Conservation (phyloP, 2,797 vertebrate species). For the Cottoperca gobio region DNA sequence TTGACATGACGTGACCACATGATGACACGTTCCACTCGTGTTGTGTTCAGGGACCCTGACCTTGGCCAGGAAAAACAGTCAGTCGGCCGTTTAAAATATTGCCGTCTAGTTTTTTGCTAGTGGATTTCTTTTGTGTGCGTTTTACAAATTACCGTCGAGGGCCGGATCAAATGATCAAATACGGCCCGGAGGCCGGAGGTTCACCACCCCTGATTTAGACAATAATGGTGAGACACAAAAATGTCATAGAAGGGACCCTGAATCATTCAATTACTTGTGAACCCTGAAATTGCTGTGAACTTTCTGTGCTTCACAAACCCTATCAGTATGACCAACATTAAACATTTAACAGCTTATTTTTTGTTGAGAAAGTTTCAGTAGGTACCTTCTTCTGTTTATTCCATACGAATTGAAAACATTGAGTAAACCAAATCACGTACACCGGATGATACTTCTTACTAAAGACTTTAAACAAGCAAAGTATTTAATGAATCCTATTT, state of each 20-base stretch:
- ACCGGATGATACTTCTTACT: neutral
- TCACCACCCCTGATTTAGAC: no score
- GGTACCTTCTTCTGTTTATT: neutral
- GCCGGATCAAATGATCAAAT: no score
- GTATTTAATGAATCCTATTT: slow-evolving; percentile 21
- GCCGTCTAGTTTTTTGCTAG: no score
- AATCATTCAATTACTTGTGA: neutral
- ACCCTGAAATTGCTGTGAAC: neutral
- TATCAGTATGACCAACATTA: neutral
- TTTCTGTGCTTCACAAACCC: neutral
- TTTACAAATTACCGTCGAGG: no score
- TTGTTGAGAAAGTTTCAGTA: neutral
- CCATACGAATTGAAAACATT: neutral
- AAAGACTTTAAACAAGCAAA: slow-evolving; percentile 8
- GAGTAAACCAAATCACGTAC: neutral
- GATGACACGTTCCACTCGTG: no score
- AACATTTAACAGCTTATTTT: neutral
- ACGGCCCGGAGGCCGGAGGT: no score
- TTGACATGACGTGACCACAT: no score
- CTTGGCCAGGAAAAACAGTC: no score
- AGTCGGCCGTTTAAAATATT: no score
- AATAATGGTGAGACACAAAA: neutral
- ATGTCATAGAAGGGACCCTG: neutral
- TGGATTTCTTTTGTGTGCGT: no score
- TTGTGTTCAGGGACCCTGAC: no score